Evolutionary conservation across 1,140 invertebrate genomes (phyloP), one percentile per base, ranked within the genome.

Genomic region (Aphaenogaster ashmeadi): DNA sequence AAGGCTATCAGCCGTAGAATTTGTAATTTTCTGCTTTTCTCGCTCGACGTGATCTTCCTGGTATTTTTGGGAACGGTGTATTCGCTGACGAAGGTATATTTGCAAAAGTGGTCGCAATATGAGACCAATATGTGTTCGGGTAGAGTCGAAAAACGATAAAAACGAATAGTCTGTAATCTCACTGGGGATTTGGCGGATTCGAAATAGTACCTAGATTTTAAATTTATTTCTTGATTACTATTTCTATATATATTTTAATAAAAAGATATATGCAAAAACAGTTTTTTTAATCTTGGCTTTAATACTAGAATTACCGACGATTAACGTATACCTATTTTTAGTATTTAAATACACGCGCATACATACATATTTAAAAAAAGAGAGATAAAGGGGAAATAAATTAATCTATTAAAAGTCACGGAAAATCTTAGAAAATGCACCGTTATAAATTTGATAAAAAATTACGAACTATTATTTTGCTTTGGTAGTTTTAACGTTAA

Each of bases 51-150:
- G 13, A 58, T 38, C 11, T 83, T 44, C 11, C 60, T 3, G 7
- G 0, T 81, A 69, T 74, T 72, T 84, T 75, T 7, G 27, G 27
- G 38, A 2, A 56, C 38, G 38, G 9, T 83, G 33, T 52, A 81
- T 58, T 74, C 54, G 69, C 69, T 60, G 80, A 60, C 54, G 41
- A 41, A 80, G 47, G 15, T 38, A 69, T 36, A 80, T n/a, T 69
- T 54, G 27, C 58, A 50, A 62, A n/a, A 64, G 3, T 36, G 33
- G 7, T 38, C 15, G 3, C 33, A 67, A 13, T 67, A 21, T 27
- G 62, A 38, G 9, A 80, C 27, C 44, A 38, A 15, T 67, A 67
- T 69, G 38, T 54, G 21, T 60, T 77, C 21, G 11, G 13, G 6
- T 4, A 54, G 18, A 18, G 52, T 67, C 41, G 47, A 54, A 47